Evolutionary conservation across 2,113 vertebrate genomes (phyloP).

Genomic region (Beaufortia kweichowensis): DNA sequence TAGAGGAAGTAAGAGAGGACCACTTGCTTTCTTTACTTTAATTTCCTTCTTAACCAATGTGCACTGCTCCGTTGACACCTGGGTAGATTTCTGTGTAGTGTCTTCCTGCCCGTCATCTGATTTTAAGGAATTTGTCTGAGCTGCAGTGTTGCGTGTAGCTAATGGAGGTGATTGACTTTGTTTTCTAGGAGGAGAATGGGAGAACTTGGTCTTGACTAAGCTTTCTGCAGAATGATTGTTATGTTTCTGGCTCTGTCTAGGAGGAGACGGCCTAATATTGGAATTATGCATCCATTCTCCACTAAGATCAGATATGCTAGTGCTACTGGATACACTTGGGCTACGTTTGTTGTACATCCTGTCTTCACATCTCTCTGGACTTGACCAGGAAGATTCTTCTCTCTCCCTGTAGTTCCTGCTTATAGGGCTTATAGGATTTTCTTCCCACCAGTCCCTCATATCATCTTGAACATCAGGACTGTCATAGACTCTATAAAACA

Average conservation of each 20-base stretch:
- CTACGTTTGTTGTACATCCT: slow-evolving; percentile 55
- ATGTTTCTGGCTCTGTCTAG: slow-evolving; percentile 21
- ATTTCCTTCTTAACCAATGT: slow-evolving; percentile 35
- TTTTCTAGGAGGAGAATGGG: slow-evolving; percentile 27
- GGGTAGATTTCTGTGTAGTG: slow-evolving; percentile 30
- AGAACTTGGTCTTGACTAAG: slow-evolving; percentile 25
- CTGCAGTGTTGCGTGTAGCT: background rate
- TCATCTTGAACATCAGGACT: slow-evolving; percentile 38
- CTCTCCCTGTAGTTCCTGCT: slow-evolving; percentile 40
- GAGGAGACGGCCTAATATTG: slow-evolving; percentile 23
- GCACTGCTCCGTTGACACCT: slow-evolving; percentile 21
- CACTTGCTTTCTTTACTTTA: slow-evolving; percentile 56
- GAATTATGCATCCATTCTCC: slow-evolving; percentile 64
- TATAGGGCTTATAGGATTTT: slow-evolving; percentile 34
- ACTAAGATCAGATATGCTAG: slow-evolving; percentile 71
- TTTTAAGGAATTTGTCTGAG: slow-evolving; percentile 14
- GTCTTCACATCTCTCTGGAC: slow-evolving; percentile 40
- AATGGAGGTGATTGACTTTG: slow-evolving; percentile 51
- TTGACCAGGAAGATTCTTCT: slow-evolving; percentile 52
- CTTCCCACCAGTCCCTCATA: slow-evolving; percentile 35
- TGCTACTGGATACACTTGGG: slow-evolving; percentile 71
- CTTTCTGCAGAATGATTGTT: slow-evolving; percentile 19
- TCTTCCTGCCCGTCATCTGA: background rate
- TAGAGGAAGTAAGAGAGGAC: slow-evolving; percentile 67
- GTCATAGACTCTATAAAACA: slow-evolving; percentile 50